A percentile compares a stretch with the other conserved stretches of the same genome.
Evolutionary conservation across 2,797 vertebrate genomes (phyloP).

Genomic region (Trematomus bernacchii): DNA sequence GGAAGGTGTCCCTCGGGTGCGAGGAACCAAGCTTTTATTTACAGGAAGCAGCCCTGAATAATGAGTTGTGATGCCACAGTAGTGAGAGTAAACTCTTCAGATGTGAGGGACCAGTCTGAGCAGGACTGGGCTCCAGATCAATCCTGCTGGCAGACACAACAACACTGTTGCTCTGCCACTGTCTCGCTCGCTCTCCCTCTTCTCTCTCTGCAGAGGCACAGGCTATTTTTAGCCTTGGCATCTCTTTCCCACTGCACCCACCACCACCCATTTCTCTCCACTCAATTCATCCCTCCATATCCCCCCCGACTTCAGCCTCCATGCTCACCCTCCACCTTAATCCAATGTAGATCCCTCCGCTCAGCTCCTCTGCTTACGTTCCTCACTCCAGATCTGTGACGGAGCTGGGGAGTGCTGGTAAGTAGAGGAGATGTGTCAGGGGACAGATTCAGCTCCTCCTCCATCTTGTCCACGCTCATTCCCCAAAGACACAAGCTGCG

Average conservation of each 20-base stretch:
- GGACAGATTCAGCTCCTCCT: constrained; percentile 36
- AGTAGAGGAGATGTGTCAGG: constrained; percentile 54
- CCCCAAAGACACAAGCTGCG: constrained; percentile 43
- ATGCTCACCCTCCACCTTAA: constrained; percentile 62
- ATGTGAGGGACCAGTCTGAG: constrained; percentile 52
- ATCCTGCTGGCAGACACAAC: constrained; percentile 76
- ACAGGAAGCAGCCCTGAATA: constrained; percentile 57
- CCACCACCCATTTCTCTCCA: constrained; percentile 54
- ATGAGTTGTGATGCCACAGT: constrained; percentile 61
- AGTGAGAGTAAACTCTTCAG: constrained; percentile 63
- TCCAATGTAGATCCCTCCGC: constrained; percentile 54
- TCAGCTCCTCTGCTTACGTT: constrained; percentile 30
- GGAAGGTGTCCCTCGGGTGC: constrained; percentile 30
- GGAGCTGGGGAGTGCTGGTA: constrained; percentile 47
- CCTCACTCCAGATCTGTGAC: constrained; percentile 39
- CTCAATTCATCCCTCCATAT: constrained; percentile 60
- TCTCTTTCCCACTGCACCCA: constrained; percentile 51
- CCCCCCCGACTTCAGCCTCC: constrained; percentile 52
- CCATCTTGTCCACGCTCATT: constrained; percentile 42
- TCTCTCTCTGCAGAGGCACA: constrained; percentile 65
- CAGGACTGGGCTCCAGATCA: constrained; percentile 69
- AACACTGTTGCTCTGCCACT: constrained; percentile 61
- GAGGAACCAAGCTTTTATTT: constrained; percentile 48
- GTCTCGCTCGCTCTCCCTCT: constrained; percentile 42
- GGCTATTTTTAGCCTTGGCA: constrained; percentile 80